Evolutionary conservation across 1,140 invertebrate species (phyloP).

Genomic region (Eumaeus atala): DNA sequence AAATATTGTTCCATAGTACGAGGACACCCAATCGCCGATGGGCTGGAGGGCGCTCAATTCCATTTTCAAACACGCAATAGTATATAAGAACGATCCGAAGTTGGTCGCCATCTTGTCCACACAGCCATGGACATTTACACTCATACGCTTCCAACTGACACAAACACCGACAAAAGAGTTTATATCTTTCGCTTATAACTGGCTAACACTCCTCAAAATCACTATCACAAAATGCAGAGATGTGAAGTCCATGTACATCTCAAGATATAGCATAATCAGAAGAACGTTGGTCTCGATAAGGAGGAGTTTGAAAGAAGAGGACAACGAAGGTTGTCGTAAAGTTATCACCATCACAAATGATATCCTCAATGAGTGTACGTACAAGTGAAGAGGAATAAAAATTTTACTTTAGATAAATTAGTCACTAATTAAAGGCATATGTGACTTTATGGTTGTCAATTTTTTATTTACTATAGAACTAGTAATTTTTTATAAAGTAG

Average conservation of each 20-base stretch:
- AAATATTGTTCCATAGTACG: conserved; percentile 32
- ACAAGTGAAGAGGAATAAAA: conserved; percentile 11
- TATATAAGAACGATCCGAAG: conserved; percentile 44
- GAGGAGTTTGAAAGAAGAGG: conserved; percentile 35
- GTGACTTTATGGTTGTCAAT: no score
- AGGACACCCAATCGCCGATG: conserved; percentile 39
- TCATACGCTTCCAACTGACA: conserved; percentile 54
- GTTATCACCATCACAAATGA: conserved; percentile 37
- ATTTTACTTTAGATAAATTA: not conserved
- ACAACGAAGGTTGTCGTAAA: conserved; percentile 23
- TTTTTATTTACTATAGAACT: no score
- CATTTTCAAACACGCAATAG: conserved; percentile 53
- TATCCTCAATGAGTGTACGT: conserved; percentile 40
- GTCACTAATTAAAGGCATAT: not conserved
- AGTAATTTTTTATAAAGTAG: no score
- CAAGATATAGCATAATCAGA: conserved; percentile 41
- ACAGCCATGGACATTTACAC: conserved; percentile 56
- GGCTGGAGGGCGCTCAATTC: conserved; percentile 58
- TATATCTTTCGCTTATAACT: conserved; percentile 47
- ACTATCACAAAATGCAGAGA: conserved; percentile 41
- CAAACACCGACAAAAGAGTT: conserved; percentile 50
- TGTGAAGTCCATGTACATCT: conserved; percentile 31
- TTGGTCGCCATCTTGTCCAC: conserved; percentile 47
- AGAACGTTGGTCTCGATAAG: conserved; percentile 42
- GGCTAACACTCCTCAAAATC: conserved; percentile 51